Evolutionary conservation across 2,797 vertebrate species (phyloP), one percentile per base, ranked within the genome.

Genomic region (Sparus aurata): DNA sequence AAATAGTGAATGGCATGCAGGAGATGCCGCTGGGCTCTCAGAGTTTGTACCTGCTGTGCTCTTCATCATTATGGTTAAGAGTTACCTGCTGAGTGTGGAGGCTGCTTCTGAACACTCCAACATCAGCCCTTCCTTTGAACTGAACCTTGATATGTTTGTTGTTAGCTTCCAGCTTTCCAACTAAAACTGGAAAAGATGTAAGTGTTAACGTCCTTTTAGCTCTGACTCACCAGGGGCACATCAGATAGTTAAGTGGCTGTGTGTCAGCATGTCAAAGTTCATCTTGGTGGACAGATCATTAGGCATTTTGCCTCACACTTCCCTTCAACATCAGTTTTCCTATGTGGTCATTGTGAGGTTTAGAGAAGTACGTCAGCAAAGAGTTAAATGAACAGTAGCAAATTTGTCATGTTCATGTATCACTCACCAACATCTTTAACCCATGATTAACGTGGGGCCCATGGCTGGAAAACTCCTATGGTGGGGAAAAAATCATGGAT

Each of bases 401-500:
- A 46, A 72, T 77, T 70, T 62, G 73, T 68, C 67, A 58, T 80
- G 74, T 89, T 79, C 67, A 70, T 52, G 75, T 70, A 65, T 79
- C 84, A 82, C 85, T 87, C 79, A 80, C 87, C 73, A 86, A 81
- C 74, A 58, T 69, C 46, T 58, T 88, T 81, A 92, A 89, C 85
- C 79, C 84, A 60, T 84, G 80, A 87, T 89, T 80, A 89, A 69
- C 81, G 73, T 43, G 68, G 23, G 83, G 81, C 81, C 65, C 62
- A 69, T 61, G 79, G 69, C 57, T 88, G 85, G 84, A 90, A 90
- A 91, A 79, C 69, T 72, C 61, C 61, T 73, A 69, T 30, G 76
- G 85, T 79, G 43, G 18, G n/a, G 17, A 70, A 55, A 69, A 79
- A 71, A 69, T 64, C 77, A 74, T 30, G 46, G 82, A 85, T 82